Base-by-base conservation (phyloP, 2,888 invertebrate genomes). In the Chorisops tibialis region DNA sequence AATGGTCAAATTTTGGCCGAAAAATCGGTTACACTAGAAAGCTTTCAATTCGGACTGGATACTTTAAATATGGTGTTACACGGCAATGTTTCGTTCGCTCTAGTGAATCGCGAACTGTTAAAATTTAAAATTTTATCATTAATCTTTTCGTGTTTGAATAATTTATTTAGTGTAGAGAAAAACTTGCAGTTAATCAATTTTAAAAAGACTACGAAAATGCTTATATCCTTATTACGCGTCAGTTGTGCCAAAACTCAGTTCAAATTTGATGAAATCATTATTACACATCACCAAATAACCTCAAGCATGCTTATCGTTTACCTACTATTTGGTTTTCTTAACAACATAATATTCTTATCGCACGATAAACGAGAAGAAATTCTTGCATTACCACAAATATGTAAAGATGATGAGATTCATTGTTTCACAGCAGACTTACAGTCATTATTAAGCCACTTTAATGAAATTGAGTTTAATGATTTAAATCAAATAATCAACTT, bases 41-140 rank as follows among this genome's bases (percentile, higher is more conserved):
- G 73, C 30, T 70, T 78, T 62, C 71, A 74, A 43, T 78, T 78
- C 67, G 72, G 72, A 0, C 64, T 77, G 6, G 74, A 78, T 1
- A 70, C 72, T 54, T 67, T 78, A 14, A 68, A 68, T 43, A n/a
- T n/a, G n/a, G 61, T 64, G 54, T 63, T 67, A 14, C 66, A 65
- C 38, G 24, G 51, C 3, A 49, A 47, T 21, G 59, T 38, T 49
- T 68, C 70, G 38, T 67, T 68, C 50, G 66, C 67, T 1, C 61
- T 56, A 0, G 50, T 66, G 14, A 74, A 77, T 63, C 69, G 71
- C 22, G 48, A 59, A 19, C 16, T 59, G 4, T 45, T 59, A 7
- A 48, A 47, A 38, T 47, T 59, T 11, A 59, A 48, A 14, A n/a
- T 59, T n/a, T 18, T 59, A 6, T 37, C 48, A 4, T 38, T 59